Base-by-base conservation (phyloP, 2,888 invertebrate genomes). In the Lapara coniferarum region DNA sequence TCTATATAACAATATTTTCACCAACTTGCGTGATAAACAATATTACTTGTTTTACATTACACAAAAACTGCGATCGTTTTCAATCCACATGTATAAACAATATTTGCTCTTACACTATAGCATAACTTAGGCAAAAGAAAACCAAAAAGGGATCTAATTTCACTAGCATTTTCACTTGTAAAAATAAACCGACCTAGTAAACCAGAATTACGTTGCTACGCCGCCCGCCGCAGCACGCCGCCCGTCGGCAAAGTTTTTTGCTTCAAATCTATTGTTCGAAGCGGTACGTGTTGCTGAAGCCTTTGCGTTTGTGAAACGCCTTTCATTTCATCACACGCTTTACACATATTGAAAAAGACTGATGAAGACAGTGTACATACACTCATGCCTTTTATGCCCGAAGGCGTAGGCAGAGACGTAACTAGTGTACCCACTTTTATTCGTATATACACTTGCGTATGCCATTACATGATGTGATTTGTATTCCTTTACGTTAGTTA, bases 131-230 rank as follows among this genome's bases (percentile, higher is more conserved):
- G 14, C 8, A 6, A 55, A 30, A 67, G 75, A 81, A 81, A 72
- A 83, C 85, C 85, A 87, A 84, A 86, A 85, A 85, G 86, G 81
- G 85, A 79, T 75, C 75, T 71, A 81, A 80, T 89, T 90, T 89
- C 86, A 86, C 87, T 85, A 73, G 72, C 75, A 86, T 88, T 90
- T 88, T 87, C 85, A 84, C 85, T 85, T 55, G n/a, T 85, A 77
- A 74, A 86, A 74, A 86, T 87, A 85, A 88, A 85, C 85, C 86
- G 91, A 89, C 89, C 92, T 81, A 92, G 87, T 91, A 86, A 90
- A 86, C 86, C 85, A 87, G 89, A 87, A 88, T 78, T 79, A 80
- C 81, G 79, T 80, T 78, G 82, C 72, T 75, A 69, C 76, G 81
- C 79, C 76, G 77, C 75, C 76, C 78, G 77, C 85, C 84, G 85